Conservation (phyloP, 2,797 vertebrate genomes). For the Lophius americanus region DNA sequence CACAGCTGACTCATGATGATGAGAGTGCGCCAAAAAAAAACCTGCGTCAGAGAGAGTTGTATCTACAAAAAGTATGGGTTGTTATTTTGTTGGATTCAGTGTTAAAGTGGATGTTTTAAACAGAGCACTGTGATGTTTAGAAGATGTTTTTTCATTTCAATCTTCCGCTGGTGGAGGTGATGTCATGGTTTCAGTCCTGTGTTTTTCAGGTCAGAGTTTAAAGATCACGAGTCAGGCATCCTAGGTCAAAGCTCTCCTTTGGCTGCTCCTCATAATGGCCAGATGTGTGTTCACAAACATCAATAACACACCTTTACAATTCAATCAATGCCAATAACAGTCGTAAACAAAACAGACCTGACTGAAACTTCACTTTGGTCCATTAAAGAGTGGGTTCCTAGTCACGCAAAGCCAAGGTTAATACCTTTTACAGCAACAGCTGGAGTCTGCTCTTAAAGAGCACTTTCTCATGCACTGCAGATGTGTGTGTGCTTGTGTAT, state of each 20-base stretch:
- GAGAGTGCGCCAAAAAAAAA: constrained; percentile 33
- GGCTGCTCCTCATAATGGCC: constrained; percentile 27
- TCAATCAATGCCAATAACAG: constrained; percentile 33
- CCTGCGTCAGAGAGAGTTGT: constrained; percentile 61
- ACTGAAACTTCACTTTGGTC: constrained; percentile 47
- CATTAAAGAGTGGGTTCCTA: constrained; percentile 44
- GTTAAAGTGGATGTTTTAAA: constrained; percentile 64
- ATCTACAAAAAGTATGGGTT: constrained; percentile 42
- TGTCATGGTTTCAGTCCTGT: constrained; percentile 21
- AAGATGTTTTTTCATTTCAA: neutral
- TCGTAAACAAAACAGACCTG: constrained; percentile 37
- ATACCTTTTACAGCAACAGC: constrained; percentile 48
- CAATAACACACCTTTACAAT: constrained; percentile 27
- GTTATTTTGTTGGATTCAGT: constrained; percentile 42
- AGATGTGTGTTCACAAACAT: constrained; percentile 30
- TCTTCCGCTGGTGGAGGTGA: constrained; percentile 2
- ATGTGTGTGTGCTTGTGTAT: constrained; percentile 13
- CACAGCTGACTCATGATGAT: constrained; percentile 64
- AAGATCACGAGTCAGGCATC: constrained; percentile 45
- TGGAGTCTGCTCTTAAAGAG: constrained; percentile 50
- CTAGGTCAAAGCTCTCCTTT: constrained; percentile 17
- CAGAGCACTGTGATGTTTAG: constrained; percentile 44
- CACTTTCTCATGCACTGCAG: constrained; percentile 42
- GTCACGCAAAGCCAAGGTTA: constrained; percentile 19
- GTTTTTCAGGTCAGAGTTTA: constrained; percentile 37